Conservation (phyloP, 2,113 vertebrate genomes). For the Tylochromis polylepis region DNA sequence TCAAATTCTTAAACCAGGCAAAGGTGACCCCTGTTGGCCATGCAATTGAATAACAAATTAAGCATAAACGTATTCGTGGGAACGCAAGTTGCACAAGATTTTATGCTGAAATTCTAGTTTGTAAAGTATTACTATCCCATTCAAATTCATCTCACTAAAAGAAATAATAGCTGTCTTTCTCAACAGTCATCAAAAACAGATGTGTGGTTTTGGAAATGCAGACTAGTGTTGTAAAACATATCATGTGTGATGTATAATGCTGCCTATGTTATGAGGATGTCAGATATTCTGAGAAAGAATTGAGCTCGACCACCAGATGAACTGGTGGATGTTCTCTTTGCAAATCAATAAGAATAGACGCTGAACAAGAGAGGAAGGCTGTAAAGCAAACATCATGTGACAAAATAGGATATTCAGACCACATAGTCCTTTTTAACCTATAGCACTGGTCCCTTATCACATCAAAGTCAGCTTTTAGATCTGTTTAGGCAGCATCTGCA, state of each 20-base stretch:
- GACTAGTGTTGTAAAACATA: background rate
- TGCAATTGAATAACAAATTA: background rate
- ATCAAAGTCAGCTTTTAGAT: background rate
- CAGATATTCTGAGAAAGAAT: background rate
- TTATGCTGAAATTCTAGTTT: background rate
- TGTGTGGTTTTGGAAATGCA: background rate
- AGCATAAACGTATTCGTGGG: background rate
- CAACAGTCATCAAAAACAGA: background rate
- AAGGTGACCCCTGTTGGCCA: constrained; percentile 31
- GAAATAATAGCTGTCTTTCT: background rate
- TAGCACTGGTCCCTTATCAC: background rate
- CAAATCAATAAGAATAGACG: background rate
- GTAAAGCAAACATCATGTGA: background rate
- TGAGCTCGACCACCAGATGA: background rate
- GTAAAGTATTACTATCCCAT: background rate
- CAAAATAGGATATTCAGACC: background rate
- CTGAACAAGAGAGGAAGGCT: background rate
- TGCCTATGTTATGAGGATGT: background rate
- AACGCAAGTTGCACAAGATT: background rate
- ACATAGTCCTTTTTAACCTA: background rate
- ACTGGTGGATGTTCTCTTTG: background rate
- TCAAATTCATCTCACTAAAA: background rate
- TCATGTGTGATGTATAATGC: background rate
- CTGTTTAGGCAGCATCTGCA: background rate
- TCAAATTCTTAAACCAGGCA: background rate